Evolutionary conservation across 2,888 invertebrate species (phyloP).

Genomic region (Willowsia nigromaculata): DNA sequence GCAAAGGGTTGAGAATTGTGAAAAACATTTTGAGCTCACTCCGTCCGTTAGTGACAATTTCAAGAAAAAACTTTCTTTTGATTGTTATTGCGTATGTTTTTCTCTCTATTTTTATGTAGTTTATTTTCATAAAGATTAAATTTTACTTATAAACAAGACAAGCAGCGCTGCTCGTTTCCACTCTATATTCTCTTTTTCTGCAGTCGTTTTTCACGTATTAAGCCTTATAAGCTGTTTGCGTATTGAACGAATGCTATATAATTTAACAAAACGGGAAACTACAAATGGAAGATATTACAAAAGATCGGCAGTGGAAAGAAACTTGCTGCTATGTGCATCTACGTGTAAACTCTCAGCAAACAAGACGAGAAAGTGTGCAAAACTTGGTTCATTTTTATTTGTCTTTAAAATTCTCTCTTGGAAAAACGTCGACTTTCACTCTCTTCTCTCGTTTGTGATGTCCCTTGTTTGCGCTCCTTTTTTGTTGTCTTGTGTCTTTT

Average conservation of each 20-base stretch:
- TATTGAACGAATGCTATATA: neutral
- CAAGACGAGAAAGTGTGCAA: neutral
- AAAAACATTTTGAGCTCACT: neutral
- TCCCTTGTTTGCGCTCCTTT: neutral
- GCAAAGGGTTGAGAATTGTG: no score
- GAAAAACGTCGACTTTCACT: neutral
- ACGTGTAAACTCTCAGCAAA: neutral
- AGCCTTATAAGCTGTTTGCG: neutral
- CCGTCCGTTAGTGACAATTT: neutral
- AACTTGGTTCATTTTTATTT: constrained; percentile 20
- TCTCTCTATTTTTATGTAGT: constrained; percentile 10
- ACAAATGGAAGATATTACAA: neutral
- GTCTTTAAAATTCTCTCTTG: constrained; percentile 19
- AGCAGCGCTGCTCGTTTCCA: neutral
- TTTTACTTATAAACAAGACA: neutral
- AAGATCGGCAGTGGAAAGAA: neutral
- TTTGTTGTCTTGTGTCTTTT: neutral
- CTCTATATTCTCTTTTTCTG: neutral
- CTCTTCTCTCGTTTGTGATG: neutral
- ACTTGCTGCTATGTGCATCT: neutral
- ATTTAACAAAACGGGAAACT: neutral
- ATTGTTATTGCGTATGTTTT: constrained; percentile 39
- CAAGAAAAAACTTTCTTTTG: constrained; percentile 7
- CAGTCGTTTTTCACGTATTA: neutral
- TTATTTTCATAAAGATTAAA: constrained; percentile 40